Evolutionary conservation across 2,888 invertebrate species (phyloP).

Genomic region (Tupiocoris notatus): DNA sequence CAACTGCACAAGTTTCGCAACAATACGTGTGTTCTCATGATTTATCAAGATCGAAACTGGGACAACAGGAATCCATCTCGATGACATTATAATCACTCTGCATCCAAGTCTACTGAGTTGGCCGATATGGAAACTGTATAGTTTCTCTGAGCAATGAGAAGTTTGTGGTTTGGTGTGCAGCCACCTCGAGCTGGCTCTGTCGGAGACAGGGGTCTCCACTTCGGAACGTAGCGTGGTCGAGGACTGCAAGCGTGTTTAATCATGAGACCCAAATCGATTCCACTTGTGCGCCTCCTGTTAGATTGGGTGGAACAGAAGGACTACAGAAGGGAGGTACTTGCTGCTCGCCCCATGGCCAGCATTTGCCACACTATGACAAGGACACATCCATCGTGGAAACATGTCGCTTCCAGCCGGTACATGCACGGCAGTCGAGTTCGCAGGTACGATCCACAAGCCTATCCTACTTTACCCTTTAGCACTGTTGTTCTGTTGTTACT

Average conservation of each 20-base stretch:
- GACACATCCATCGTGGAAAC: slow-evolving; percentile 33
- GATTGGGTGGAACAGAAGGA: not conserved
- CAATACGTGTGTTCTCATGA: no score
- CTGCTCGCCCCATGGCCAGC: not conserved
- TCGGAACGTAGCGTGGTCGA: slow-evolving; percentile 18
- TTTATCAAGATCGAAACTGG: no score
- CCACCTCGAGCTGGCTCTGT: slow-evolving; percentile 4
- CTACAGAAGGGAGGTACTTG: not conserved
- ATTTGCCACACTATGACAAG: slow-evolving; percentile 16
- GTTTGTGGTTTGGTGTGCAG: slow-evolving; percentile 23
- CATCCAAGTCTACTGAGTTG: not conserved
- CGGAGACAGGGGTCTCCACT: not conserved
- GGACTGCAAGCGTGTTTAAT: slow-evolving; percentile 21
- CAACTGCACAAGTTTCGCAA: no score
- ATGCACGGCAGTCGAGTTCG: not conserved
- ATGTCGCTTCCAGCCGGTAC: slow-evolving; percentile 33
- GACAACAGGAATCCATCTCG: not conserved
- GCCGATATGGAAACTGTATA: not conserved
- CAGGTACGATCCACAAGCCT: not conserved
- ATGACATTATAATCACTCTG: not conserved
- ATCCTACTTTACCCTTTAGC: not conserved
- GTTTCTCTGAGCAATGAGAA: slow-evolving; percentile 6
- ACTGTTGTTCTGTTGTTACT: not conserved
- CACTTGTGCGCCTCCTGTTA: not conserved
- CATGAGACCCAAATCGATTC: slow-evolving; percentile 37